Percentiles rank a stretch among this genome's conserved stretches.
Conservation (phyloP, 2,888 invertebrate species). For the Cryptosula pallasiana region DNA sequence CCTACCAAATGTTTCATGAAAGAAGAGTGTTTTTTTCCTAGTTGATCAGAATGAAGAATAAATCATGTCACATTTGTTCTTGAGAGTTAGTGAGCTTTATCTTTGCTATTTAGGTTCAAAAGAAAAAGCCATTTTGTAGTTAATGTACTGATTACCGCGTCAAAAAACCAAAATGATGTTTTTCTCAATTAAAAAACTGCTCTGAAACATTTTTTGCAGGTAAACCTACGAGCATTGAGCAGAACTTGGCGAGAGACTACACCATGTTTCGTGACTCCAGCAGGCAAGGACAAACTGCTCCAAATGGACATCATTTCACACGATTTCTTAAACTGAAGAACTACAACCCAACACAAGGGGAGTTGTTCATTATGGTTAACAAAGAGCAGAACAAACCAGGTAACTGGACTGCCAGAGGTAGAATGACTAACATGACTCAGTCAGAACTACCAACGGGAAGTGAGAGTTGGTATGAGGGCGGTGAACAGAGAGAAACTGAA, state of each 20-base stretch:
- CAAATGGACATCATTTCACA: conserved; percentile 13
- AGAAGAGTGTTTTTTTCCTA: too few species aligned
- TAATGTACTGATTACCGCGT: too few species aligned
- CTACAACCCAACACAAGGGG: conserved; percentile 19
- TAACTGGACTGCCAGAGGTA: background rate
- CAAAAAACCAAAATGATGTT: too few species aligned
- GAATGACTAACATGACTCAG: background rate
- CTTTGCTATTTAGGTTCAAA: too few species aligned
- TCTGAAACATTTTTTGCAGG: background rate
- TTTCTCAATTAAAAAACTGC: too few species aligned
- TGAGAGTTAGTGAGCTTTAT: too few species aligned
- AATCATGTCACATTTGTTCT: too few species aligned
- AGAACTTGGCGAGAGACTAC: conserved; percentile 20
- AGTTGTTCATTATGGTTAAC: conserved; percentile 18
- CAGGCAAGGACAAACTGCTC: background rate
- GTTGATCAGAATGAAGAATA: too few species aligned
- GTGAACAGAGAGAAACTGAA: background rate
- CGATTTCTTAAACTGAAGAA: conserved; percentile 15
- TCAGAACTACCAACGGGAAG: background rate
- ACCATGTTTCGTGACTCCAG: background rate
- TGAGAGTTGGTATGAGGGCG: background rate
- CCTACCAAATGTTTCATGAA: too few species aligned
- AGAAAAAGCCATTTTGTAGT: too few species aligned
- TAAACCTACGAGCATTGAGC: conserved; percentile 14
- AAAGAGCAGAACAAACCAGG: conserved; percentile 20